These are phyloP conservation scores for Amblyraja radiata DNA, from an alignment of 2,797 vertebrate genomes.

Conservation along the genomic window DNA sequence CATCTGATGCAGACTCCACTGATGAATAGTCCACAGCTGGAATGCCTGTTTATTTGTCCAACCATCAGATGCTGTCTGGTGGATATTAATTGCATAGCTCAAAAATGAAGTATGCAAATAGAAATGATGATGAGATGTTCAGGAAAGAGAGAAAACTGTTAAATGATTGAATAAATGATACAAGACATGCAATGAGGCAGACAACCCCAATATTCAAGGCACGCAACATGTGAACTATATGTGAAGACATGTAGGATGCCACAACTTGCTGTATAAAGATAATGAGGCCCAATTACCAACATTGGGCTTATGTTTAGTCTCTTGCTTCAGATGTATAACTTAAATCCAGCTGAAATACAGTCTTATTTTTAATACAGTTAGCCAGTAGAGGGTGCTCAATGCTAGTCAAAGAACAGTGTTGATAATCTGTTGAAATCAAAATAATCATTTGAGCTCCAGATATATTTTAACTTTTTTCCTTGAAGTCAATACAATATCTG, in stretches of 20 bases:
- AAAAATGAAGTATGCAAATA: background rate
- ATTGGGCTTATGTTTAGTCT: background rate
- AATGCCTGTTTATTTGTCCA: background rate
- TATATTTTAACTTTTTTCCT: background rate
- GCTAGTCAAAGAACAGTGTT: background rate
- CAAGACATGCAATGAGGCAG: background rate
- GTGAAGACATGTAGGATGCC: background rate
- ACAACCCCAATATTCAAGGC: background rate
- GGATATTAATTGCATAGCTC: background rate
- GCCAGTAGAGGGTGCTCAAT: conserved; percentile 24
- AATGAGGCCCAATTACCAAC: background rate
- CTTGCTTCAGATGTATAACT: background rate
- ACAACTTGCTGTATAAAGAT: background rate
- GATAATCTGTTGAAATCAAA: background rate
- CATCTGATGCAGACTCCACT: too few relatives aligned
- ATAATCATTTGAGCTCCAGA: background rate
- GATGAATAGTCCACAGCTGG: background rate
- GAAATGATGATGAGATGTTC: background rate
- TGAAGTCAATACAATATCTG: background rate
- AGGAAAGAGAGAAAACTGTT: background rate
- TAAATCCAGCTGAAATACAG: background rate
- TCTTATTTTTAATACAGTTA: background rate
- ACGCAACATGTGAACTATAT: background rate
- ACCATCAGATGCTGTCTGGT: background rate
- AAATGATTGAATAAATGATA: background rate